A percentile compares a stretch with the other conserved stretches of the same genome.
These are phyloP conservation scores for Drosophila testacea DNA, from an alignment of 2,888 invertebrate genomes.

Conservation along the genomic window DNA sequence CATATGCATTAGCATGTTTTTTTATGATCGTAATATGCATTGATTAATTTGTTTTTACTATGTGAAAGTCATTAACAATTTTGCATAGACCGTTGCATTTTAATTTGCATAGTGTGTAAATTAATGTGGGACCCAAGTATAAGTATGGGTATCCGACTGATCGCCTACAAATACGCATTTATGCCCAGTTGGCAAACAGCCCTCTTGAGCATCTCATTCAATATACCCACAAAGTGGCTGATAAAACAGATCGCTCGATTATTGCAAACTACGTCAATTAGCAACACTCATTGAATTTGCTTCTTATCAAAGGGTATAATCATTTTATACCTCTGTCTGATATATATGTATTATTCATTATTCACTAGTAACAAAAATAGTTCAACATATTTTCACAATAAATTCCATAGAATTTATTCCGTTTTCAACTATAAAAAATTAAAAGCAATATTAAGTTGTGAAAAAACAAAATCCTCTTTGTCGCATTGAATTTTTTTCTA, in stretches of 20 bases:
- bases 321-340: background rate
- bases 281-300: conserved; percentile 12
- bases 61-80: conserved; percentile 59
- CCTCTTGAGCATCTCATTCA: conserved; percentile 16
- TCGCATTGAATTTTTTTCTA: no score
- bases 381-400: no score
- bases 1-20: conserved; percentile 36
- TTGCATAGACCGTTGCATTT: conserved; percentile 55
- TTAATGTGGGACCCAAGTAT: conserved; percentile 5
- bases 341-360: no score
- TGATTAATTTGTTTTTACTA: conserved; percentile 53
- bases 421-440: no score
- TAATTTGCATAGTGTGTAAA: conserved; percentile 57
- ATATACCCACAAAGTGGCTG: conserved; percentile 26
- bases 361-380: no score
- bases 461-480: no score
- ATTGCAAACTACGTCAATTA: conserved; percentile 39
- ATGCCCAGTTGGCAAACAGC: conserved; percentile 18
- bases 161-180: conserved; percentile 4
- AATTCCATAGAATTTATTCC: no score
- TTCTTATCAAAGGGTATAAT: background rate
- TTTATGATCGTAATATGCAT: conserved; percentile 48
- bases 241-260: conserved; percentile 37
- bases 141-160: background rate
- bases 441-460: no score